Conservation (phyloP, 2,888 invertebrate species). For the Erannis defoliaria region DNA sequence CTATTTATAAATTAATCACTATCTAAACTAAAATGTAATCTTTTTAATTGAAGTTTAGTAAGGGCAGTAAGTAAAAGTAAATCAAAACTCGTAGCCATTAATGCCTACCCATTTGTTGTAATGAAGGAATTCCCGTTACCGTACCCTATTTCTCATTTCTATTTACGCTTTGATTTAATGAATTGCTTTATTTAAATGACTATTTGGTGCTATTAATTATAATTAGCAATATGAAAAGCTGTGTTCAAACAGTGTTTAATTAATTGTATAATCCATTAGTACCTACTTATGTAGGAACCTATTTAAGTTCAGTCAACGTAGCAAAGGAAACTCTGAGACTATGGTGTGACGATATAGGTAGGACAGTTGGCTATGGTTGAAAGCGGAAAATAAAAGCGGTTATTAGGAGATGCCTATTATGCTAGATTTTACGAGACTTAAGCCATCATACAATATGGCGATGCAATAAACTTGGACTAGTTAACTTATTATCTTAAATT, state of each 20-base stretch:
- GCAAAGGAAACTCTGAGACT: too few relatives aligned
- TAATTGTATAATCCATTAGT: too few relatives aligned
- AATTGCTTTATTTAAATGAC: conserved; percentile 13
- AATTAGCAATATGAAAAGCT: neutral
- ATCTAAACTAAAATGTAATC: conserved; percentile 14
- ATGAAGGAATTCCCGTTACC: conserved; percentile 14
- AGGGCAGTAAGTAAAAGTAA: conserved; percentile 13
- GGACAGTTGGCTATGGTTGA: too few relatives aligned
- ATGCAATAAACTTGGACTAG: too few relatives aligned
- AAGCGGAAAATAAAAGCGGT: too few relatives aligned
- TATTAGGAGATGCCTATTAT: too few relatives aligned
- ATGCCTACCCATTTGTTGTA: conserved; percentile 14
- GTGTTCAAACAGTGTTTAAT: neutral
- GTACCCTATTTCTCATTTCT: conserved; percentile 15
- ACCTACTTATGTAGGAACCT: too few relatives aligned
- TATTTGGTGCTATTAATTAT: conserved; percentile 12
- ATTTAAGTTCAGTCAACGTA: too few relatives aligned
- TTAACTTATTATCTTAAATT: too few relatives aligned
- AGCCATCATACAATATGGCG: too few relatives aligned
- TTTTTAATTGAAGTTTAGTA: conserved; percentile 16
- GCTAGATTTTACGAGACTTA: too few relatives aligned
- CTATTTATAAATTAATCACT: neutral
- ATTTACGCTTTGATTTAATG: conserved; percentile 14
- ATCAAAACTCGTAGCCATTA: conserved; percentile 12
- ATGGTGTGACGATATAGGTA: too few relatives aligned